Evolutionary conservation across 2,113 vertebrate species (phyloP).

Genomic region (Pollimyrus isidori): DNA sequence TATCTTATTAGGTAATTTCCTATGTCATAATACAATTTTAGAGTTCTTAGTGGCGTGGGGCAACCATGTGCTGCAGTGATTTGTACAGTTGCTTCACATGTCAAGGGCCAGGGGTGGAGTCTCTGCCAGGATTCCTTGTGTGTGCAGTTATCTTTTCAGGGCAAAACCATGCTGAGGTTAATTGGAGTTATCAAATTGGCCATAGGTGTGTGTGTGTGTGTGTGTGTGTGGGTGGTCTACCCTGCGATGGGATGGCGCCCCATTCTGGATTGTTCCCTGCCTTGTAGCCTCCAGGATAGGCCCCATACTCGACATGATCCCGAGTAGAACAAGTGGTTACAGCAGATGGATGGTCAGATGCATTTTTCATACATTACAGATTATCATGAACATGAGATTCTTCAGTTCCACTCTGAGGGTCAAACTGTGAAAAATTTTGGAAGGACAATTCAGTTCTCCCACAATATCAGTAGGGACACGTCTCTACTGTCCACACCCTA

Average conservation of each 20-base stretch:
- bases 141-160: not conserved
- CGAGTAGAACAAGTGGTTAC: not conserved
- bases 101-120: not conserved
- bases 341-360: not conserved
- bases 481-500: not conserved
- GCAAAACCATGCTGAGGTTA: not conserved
- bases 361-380: not conserved
- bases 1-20: not conserved
- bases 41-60: not conserved
- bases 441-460: not conserved
- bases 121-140: not conserved
- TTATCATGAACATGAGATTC: not conserved
- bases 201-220: not conserved
- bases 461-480: not conserved
- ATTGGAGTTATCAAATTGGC: not conserved
- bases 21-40: not conserved
- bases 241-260: not conserved
- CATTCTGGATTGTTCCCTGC: not conserved
- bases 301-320: not conserved
- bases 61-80: not conserved
- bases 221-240: not conserved
- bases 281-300: not conserved
- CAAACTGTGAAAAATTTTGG: not conserved
- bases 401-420: not conserved
- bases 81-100: not conserved